phyloP scores from a whole-genome alignment of 2,797 vertebrate genomes.

The Aldrovandia affinis region DNA sequence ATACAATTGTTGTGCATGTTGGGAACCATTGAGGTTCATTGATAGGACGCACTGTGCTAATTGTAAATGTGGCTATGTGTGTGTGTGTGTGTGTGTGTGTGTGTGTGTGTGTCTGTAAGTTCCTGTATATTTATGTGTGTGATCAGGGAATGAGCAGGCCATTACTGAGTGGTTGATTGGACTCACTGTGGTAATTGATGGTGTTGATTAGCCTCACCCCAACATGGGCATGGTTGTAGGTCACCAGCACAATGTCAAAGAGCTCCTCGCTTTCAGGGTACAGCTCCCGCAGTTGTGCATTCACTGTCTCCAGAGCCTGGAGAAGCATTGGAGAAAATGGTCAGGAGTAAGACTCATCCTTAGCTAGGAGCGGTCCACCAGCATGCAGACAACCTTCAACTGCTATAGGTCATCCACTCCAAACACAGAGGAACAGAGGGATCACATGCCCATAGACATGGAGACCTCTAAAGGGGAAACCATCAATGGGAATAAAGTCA shows the following conservation, averaged over 20 bases:
- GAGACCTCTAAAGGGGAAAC: not conserved
- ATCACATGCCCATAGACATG: not conserved
- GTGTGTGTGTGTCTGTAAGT: slow-evolving; percentile 5
- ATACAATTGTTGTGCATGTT: too few relatives aligned
- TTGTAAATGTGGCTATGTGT: not conserved
- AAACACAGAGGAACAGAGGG: not conserved
- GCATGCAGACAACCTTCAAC: not conserved
- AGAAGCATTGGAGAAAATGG: not conserved
- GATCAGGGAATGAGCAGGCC: too few relatives aligned
- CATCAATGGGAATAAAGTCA: too few relatives aligned
- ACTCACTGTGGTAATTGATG: slow-evolving; percentile 96
- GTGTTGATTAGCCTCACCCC: slow-evolving; percentile 97
- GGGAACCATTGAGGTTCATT: too few relatives aligned
- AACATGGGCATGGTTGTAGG: slow-evolving; percentile 96
- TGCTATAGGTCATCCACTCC: not conserved
- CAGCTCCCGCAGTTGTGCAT: slow-evolving; percentile 80
- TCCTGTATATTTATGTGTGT: not conserved
- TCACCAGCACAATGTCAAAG: slow-evolving; percentile 95
- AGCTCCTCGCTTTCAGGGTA: slow-evolving; percentile 93
- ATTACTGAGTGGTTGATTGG: not conserved
- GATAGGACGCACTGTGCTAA: not conserved
- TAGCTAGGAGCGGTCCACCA: not conserved
- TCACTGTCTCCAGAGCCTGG: slow-evolving; percentile 92
- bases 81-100: slow-evolving; percentile 2
- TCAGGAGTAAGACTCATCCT: not conserved